Conservation (phyloP, 2,888 invertebrate genomes). For the Harpagoxenus sublaevis region DNA sequence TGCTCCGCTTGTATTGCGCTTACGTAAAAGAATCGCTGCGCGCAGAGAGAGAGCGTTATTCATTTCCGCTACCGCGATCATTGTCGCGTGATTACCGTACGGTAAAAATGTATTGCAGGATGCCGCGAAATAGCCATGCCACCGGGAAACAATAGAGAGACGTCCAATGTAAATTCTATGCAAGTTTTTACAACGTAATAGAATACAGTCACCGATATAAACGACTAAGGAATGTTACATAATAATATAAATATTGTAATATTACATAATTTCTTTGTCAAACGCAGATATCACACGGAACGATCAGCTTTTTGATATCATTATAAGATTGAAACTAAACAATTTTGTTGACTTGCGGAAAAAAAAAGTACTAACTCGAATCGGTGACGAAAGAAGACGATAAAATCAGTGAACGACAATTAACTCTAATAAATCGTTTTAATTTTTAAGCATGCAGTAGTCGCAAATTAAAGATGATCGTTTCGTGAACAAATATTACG, state of each 20-base stretch:
- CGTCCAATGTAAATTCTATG: neutral
- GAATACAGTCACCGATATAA: neutral
- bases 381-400: neutral
- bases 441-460: neutral
- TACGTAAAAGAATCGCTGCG: constrained; percentile 35
- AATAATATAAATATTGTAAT: neutral
- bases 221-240: neutral
- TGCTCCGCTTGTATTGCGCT: constrained; percentile 27
- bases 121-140: neutral
- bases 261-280: neutral
- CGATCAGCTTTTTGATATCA: neutral
- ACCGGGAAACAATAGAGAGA: neutral
- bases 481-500: neutral
- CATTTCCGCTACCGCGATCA: constrained; percentile 38
- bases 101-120: constrained; percentile 4
- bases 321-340: neutral
- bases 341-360: neutral
- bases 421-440: neutral
- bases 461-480: constrained; percentile 8
- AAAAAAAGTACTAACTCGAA: neutral
- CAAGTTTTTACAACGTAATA: neutral
- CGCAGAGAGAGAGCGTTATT: constrained; percentile 32
- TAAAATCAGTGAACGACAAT: neutral
- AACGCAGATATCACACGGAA: neutral
- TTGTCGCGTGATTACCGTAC: constrained; percentile 21